A percentile compares a stretch with the other conserved stretches of the same genome.
phyloP scores from a whole-genome alignment of 2,797 vertebrate genomes.

The Sphenopsis melanotis region DNA sequence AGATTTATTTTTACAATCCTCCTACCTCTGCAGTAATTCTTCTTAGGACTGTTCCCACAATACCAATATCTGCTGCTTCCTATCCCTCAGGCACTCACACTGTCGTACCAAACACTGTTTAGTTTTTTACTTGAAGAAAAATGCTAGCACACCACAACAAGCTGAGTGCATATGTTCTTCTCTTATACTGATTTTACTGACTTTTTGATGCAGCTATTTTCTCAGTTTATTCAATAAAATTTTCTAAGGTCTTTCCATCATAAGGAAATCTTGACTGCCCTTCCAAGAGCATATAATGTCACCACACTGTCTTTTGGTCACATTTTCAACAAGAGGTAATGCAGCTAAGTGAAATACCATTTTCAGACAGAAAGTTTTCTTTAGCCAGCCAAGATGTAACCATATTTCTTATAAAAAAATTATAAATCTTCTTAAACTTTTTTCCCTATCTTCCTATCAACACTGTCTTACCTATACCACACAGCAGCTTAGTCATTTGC shows the following conservation, averaged over 20 bases:
- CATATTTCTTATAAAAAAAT: background rate
- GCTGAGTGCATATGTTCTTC: background rate
- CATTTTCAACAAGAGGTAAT: background rate
- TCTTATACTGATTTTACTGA: background rate
- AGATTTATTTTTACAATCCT: constrained; percentile 11
- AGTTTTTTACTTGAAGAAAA: background rate
- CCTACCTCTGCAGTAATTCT: background rate
- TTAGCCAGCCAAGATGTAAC: background rate
- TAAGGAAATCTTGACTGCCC: background rate
- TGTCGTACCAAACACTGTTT: background rate
- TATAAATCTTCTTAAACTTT: background rate
- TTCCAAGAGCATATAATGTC: background rate
- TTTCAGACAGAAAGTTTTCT: background rate
- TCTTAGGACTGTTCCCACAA: background rate
- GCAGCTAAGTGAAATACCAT: background rate
- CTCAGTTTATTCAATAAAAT: background rate
- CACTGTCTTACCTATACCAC: background rate
- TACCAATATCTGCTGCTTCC: background rate
- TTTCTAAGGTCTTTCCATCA: background rate
- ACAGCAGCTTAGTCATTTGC: background rate
- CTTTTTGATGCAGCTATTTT: background rate
- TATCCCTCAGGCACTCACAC: background rate
- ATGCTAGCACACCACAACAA: background rate
- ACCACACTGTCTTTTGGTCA: background rate
- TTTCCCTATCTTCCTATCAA: background rate